Percentiles rank a stretch among this genome's conserved stretches.
Evolutionary conservation across 2,888 invertebrate species (phyloP).

Genomic region (Anticlea derivata): DNA sequence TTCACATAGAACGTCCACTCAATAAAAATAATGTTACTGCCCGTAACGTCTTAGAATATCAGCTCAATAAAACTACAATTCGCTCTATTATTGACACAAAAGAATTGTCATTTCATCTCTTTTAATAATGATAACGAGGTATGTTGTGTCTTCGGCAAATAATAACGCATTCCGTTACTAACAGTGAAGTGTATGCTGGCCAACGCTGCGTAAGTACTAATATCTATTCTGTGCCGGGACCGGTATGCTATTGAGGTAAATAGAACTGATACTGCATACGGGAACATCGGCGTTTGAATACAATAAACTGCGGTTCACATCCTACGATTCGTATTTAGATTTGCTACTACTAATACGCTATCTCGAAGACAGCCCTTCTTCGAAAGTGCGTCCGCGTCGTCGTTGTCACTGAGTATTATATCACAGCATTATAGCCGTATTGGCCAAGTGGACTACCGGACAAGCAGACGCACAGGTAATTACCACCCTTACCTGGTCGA

Average conservation of each 20-base stretch:
- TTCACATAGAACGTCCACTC: background rate
- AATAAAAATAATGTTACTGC: conserved; percentile 14
- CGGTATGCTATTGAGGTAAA: conserved; percentile 63
- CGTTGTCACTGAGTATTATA: too few species aligned
- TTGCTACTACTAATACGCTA: too few species aligned
- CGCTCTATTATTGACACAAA: conserved; percentile 32
- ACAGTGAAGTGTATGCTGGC: conserved; percentile 61
- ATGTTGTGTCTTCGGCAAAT: conserved; percentile 61
- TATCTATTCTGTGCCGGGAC: conserved; percentile 37
- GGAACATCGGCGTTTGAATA: conserved; percentile 45
- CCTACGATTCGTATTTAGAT: conserved; percentile 22
- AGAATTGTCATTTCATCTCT: conserved; percentile 39
- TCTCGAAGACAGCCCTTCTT: too few species aligned
- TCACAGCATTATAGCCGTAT: too few species aligned
- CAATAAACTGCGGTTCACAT: conserved; percentile 41
- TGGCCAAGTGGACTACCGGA: too few species aligned
- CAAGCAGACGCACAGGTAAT: too few species aligned
- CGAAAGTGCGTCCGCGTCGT: too few species aligned
- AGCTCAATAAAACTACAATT: conserved; percentile 28
- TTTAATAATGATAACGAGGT: conserved; percentile 37
- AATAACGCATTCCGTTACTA: conserved; percentile 71
- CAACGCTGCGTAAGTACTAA: conserved; percentile 57
- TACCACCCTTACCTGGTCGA: too few species aligned
- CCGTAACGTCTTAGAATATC: conserved; percentile 18
- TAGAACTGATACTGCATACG: conserved; percentile 53